Percentiles rank a stretch among this genome's conserved stretches.
Conservation (phyloP, 2,888 invertebrate genomes). For the Sphaerophoria taeniata region DNA sequence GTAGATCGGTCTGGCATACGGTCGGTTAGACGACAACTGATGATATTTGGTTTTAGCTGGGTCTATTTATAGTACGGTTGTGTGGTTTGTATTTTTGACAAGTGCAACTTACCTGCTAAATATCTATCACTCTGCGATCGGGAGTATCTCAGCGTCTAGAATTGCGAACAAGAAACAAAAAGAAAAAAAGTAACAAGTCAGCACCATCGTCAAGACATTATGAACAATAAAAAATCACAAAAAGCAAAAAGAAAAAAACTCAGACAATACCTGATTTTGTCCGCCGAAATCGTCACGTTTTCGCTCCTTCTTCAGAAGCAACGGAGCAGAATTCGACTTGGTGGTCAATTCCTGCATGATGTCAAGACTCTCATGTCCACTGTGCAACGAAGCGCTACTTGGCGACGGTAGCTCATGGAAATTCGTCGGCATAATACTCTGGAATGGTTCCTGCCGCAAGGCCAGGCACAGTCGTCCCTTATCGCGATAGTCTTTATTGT, state of each 20-base stretch:
- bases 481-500: constrained; percentile 75
- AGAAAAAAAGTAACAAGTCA: constrained; percentile 19
- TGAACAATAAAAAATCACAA: constrained; percentile 39
- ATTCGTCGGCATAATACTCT: constrained; percentile 80
- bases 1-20: no score
- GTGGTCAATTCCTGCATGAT: constrained; percentile 81
- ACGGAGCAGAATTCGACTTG: constrained; percentile 82
- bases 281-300: constrained; percentile 81
- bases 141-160: constrained; percentile 82
- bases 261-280: constrained; percentile 80
- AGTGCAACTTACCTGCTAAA: constrained; percentile 83
- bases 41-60: no score
- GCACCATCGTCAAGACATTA: constrained; percentile 15
- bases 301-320: constrained; percentile 81
- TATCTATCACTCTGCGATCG: constrained; percentile 83
- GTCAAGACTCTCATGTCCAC: constrained; percentile 80
- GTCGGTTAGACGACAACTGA: no score
- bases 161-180: constrained; percentile 37
- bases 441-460: constrained; percentile 82
- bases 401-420: constrained; percentile 82
- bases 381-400: constrained; percentile 82
- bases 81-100: no score
- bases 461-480: constrained; percentile 80
- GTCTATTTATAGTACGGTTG: no score
- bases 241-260: not conserved